Evolutionary conservation across 2,113 vertebrate genomes (phyloP).

Genomic region (Halichoeres trimaculatus): DNA sequence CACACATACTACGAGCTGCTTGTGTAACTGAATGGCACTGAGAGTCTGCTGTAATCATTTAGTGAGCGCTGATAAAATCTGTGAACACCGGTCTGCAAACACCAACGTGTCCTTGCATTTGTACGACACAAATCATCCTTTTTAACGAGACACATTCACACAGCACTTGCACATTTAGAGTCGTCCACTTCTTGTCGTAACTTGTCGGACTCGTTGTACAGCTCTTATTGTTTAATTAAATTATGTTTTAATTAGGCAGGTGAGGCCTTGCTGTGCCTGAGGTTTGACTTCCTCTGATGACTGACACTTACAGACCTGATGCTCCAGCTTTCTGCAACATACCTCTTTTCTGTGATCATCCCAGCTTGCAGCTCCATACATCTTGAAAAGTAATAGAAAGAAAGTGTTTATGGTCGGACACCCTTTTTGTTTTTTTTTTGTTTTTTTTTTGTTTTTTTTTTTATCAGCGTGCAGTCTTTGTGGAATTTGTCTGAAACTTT

Average conservation of each 20-base stretch:
- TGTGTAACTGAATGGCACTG: too few relatives aligned
- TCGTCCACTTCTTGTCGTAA: not conserved
- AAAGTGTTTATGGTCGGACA: not conserved
- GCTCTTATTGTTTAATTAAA: not conserved
- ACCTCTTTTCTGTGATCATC: not conserved
- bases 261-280: not conserved
- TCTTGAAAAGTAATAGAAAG: slow-evolving; percentile 29
- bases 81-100: slow-evolving; percentile 22
- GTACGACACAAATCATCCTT: slow-evolving; percentile 20
- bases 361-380: not conserved
- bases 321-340: not conserved
- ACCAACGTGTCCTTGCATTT: slow-evolving; percentile 11
- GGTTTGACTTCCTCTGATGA: not conserved
- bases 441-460: slow-evolving; percentile 3
- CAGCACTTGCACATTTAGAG: slow-evolving; percentile 11
- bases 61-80: slow-evolving; percentile 15
- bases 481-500: slow-evolving; percentile 2
- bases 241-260: not conserved
- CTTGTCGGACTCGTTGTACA: not conserved
- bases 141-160: slow-evolving; percentile 16
- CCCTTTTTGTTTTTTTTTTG: not conserved
- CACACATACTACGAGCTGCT: too few relatives aligned
- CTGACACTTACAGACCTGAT: not conserved
- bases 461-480: not conserved
- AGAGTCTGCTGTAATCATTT: too few relatives aligned